Evolutionary conservation across 2,113 vertebrate species (phyloP).

Genomic region (Sphaerodactylus townsendi): DNA sequence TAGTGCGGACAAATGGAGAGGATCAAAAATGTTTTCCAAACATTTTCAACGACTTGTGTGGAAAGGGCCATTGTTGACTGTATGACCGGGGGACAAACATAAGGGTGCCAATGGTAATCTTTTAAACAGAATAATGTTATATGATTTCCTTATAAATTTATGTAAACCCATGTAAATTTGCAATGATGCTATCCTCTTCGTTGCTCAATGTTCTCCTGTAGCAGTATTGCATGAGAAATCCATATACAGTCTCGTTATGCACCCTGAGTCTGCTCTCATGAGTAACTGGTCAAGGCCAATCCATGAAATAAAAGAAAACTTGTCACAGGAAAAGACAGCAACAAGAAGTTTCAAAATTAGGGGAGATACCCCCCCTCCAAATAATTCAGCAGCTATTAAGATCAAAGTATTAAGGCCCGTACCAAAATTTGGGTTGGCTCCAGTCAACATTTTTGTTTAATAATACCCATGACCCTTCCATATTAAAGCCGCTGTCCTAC

Average conservation of each 20-base stretch:
- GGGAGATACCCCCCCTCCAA: slow-evolving; percentile 49
- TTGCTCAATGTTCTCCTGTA: not conserved
- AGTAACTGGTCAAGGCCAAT: slow-evolving; percentile 25
- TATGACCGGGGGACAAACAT: not conserved
- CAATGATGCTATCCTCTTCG: not conserved
- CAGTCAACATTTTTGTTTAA: too few relatives aligned
- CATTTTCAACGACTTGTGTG: too few relatives aligned
- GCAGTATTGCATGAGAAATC: not conserved
- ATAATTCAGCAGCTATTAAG: slow-evolving; percentile 58
- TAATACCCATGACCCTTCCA: too few relatives aligned
- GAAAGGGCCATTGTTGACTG: too few relatives aligned
- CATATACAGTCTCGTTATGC: not conserved
- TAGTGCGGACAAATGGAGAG: too few relatives aligned
- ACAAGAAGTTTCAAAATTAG: slow-evolving; percentile 59
- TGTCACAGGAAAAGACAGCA: slow-evolving; percentile 34
- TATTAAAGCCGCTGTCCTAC: too few relatives aligned
- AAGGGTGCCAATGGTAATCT: not conserved
- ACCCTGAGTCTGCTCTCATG: not conserved
- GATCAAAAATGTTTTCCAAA: too few relatives aligned
- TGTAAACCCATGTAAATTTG: too few relatives aligned
- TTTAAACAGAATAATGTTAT: not conserved
- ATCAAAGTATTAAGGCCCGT: slow-evolving; percentile 58
- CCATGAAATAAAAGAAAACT: slow-evolving; percentile 39
- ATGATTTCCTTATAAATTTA: too few relatives aligned
- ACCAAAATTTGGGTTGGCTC: slow-evolving; percentile 15